Conservation (phyloP, 2,113 vertebrate species). For the Eolophus roseicapilla region DNA sequence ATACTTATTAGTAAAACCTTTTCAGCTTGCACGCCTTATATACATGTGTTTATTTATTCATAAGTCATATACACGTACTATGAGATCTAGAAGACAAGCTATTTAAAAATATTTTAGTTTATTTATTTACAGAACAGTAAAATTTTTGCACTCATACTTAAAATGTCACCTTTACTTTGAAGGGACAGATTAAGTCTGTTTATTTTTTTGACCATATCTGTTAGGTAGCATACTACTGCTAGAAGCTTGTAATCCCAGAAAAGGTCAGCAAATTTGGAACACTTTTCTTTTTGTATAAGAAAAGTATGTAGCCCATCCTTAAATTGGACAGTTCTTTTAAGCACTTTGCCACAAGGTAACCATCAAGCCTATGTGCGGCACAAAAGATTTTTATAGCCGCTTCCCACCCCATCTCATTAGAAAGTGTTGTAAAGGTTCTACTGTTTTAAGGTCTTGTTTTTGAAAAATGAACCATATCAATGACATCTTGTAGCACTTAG, state of each 20-base stretch:
- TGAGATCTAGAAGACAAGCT: not conserved
- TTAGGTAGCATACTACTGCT: not conserved
- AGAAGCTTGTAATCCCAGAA: not conserved
- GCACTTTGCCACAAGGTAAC: not conserved
- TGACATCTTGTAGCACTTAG: not conserved
- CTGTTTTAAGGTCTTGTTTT: not conserved
- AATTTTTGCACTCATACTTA: not conserved
- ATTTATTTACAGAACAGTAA: not conserved
- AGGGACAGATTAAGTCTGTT: not conserved
- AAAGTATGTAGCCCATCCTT: not conserved
- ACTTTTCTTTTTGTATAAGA: not conserved
- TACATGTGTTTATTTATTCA: not conserved
- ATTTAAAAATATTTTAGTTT: not conserved
- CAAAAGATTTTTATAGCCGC: not conserved
- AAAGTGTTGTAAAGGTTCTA: not conserved
- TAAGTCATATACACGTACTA: not conserved
- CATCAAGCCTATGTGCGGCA: not conserved
- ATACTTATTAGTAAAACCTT: not conserved
- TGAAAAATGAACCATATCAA: not conserved
- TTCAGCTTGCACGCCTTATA: not conserved
- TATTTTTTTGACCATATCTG: not conserved
- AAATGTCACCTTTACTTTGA: not conserved
- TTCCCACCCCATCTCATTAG: not conserved
- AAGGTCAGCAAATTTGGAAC: not conserved
- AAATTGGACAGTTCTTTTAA: not conserved